phyloP scores from a whole-genome alignment of 2,888 invertebrate genomes.

The Metallyticus violacea region DNA sequence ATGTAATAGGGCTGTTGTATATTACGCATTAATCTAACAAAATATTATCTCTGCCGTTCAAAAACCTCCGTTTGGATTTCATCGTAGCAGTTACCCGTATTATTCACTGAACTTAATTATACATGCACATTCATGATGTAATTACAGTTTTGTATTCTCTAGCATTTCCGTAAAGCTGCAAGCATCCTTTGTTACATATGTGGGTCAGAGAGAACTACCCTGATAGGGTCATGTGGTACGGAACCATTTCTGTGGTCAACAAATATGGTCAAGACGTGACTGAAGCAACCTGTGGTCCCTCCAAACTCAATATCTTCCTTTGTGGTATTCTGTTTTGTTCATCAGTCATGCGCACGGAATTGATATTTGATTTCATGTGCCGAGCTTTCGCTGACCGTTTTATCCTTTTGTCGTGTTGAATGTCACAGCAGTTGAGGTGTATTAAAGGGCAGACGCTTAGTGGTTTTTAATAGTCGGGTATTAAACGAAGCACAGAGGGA shows the following conservation, averaged over 20 bases:
- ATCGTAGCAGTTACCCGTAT: no score
- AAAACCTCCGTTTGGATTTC: no score
- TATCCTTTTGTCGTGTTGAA: no score
- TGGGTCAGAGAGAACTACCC: not conserved
- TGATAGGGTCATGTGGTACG: not conserved
- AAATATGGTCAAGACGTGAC: not conserved
- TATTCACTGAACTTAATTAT: not conserved
- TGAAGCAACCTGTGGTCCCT: no score
- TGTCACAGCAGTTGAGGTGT: not conserved
- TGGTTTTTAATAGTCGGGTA: not conserved
- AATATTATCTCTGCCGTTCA: no score
- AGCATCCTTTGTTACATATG: not conserved
- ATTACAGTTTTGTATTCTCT: not conserved
- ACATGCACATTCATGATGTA: not conserved
- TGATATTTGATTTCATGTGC: not conserved
- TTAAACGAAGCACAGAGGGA: no score
- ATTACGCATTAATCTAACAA: no score
- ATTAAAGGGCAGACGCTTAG: not conserved
- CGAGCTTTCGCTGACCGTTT: not conserved
- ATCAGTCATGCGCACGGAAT: not conserved
- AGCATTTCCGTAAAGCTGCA: not conserved
- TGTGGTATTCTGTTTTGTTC: not conserved
- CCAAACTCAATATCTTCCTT: not conserved
- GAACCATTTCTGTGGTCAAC: not conserved
- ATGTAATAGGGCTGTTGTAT: no score